A percentile compares a stretch with the other conserved stretches of the same genome.
phyloP scores from a whole-genome alignment of 1,140 invertebrate species.

The Octopus sinensis region DNA sequence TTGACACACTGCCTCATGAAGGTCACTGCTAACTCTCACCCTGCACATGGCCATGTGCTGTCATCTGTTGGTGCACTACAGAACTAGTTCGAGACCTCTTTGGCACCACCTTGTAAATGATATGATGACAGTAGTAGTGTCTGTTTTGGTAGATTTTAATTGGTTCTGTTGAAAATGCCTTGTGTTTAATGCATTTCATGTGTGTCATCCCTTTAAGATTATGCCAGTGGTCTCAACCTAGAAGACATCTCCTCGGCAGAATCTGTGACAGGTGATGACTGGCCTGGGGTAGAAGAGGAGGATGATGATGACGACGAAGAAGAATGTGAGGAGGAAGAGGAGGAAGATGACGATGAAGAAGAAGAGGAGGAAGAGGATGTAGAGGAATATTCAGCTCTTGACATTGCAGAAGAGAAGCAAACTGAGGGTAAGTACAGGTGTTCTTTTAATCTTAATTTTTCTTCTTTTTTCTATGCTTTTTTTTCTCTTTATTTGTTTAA shows the following conservation, averaged over 20 bases:
- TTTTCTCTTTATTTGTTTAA: no score
- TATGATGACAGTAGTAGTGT: no score
- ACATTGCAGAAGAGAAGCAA: neutral
- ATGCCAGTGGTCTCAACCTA: neutral
- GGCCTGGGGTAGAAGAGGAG: conserved; percentile 27
- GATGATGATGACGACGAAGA: neutral
- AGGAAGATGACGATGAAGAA: conserved; percentile 21
- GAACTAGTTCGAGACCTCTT: no score
- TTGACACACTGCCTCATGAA: no score
- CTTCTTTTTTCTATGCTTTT: no score
- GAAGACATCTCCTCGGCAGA: conserved; percentile 34
- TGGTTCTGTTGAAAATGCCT: no score
- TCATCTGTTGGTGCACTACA: no score
- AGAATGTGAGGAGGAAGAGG: conserved; percentile 17
- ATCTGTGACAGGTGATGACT: conserved; percentile 28
- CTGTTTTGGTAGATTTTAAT: no score
- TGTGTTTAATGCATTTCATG: no score
- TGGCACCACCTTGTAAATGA: no score
- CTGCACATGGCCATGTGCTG: no score
- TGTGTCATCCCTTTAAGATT: neutral
- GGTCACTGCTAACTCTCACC: no score
- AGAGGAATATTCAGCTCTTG: neutral
- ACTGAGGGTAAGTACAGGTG: neutral
- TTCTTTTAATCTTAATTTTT: neutral
- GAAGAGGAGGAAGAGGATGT: neutral